Base-by-base conservation (phyloP, 2,797 vertebrate species). In the Arvicola amphibius region DNA sequence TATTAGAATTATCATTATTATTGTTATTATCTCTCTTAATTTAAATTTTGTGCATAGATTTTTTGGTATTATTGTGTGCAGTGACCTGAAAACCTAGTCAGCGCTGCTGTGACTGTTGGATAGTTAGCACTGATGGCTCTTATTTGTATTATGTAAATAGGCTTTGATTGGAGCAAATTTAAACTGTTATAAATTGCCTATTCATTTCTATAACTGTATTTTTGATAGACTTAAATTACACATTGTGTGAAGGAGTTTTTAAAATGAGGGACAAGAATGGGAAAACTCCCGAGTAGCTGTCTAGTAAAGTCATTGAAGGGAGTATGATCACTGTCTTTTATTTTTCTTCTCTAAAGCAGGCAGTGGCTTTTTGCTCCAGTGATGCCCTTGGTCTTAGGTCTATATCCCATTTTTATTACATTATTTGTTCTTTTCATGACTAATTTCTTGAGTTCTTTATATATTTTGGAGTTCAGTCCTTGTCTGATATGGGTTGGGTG, bases 91-190 rank as follows among this genome's bases (percentile, higher is more conserved):
- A 84, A 95, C 84, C 21, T 81, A 95, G 6, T 32, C 97, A 78
- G 59, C 51, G 23, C 37, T 53, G 16, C 93, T 78, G 85, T 56
- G 94, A 90, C 79, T 91, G 53, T 93, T 92, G 59, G 34, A 0
- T 86, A 81, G 71, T 89, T 97, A 3, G 90, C 95, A 43, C 71
- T 87, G 25, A 4, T 78, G 27, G 81, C 76, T 97, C 19, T 37
- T 63, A 63, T 97, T 98, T 96, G 43, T 81, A n/a, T 97, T 88
- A 51, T 91, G 93, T 94, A 97, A 96, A 90, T 27, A 79, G 85
- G 43, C 96, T 96, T 90, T 95, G 96, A 65, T 76, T 67, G 37
- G 86, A 86, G 27, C 91, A 95, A 91, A 80, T 80, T 95, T 94
- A n/a, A 96, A 4, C 84, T 90, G 80, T 94, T 79, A 14, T 84